phyloP scores from a whole-genome alignment of 2,797 vertebrate species.

The Paratrypauchen microcephalus region DNA sequence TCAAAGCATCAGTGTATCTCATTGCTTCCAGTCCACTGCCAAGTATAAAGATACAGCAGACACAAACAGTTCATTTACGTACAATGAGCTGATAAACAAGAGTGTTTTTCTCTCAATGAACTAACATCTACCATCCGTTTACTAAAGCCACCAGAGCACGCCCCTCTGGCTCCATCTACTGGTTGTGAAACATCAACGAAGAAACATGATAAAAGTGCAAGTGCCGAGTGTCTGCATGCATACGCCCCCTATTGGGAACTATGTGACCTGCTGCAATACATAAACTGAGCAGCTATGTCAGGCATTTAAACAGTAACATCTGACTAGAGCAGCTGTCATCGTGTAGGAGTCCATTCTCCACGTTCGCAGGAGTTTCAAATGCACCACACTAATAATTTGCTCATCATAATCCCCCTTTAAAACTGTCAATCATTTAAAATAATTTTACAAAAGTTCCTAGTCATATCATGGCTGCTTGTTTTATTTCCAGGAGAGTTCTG shows the following conservation, averaged over 20 bases:
- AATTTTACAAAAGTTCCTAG: not conserved
- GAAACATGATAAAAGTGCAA: not conserved
- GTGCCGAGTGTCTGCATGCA: not conserved
- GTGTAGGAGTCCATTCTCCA: conserved; percentile 25
- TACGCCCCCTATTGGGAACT: conserved; percentile 21
- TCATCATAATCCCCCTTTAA: not conserved
- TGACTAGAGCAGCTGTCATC: conserved; percentile 54
- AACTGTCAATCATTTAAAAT: not conserved
- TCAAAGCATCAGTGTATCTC: not conserved
- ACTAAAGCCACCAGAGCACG: not conserved
- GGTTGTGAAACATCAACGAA: conserved; percentile 19
- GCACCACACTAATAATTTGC: conserved; percentile 16
- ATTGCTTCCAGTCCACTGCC: not conserved
- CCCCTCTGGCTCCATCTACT: conserved; percentile 53
- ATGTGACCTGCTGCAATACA: conserved; percentile 28
- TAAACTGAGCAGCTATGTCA: conserved; percentile 31
- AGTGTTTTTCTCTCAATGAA: conserved; percentile 17
- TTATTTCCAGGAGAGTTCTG: conserved; percentile 30
- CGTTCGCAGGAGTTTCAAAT: conserved; percentile 21
- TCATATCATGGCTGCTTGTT: conserved; percentile 15
- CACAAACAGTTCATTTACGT: not conserved
- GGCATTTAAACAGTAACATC: conserved; percentile 45
- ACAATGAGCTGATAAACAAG: not conserved
- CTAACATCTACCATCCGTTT: not conserved
- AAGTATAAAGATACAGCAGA: not conserved